A percentile compares a stretch with the other conserved stretches of the same genome.
Conservation (phyloP, 2,888 invertebrate genomes). For the Bhutanitis thaidina region DNA sequence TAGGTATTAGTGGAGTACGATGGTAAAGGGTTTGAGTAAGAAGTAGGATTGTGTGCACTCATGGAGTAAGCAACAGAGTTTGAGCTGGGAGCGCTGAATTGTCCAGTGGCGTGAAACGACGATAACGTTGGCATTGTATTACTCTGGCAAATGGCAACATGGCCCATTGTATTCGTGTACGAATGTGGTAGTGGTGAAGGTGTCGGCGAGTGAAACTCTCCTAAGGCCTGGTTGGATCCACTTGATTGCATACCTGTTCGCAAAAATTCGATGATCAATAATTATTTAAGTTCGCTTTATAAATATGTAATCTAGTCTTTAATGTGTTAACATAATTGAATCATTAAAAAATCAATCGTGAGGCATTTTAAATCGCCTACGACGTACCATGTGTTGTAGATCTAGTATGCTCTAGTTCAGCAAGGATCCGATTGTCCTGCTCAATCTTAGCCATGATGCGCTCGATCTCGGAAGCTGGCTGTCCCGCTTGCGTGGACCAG, state of each 20-base stretch:
- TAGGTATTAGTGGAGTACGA: conserved; percentile 69
- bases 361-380: neutral
- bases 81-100: conserved; percentile 69
- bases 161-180: conserved; percentile 68
- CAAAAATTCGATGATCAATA: conserved; percentile 22
- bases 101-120: conserved; percentile 67
- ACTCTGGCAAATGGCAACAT: conserved; percentile 79
- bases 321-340: too few relatives aligned
- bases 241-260: conserved; percentile 81
- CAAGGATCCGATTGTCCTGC: conserved; percentile 92
- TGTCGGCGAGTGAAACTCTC: conserved; percentile 83
- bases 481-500: conserved; percentile 62
- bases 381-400: conserved; percentile 82
- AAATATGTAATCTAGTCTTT: too few relatives aligned
- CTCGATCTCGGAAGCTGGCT: conserved; percentile 89
- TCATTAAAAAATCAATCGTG: too few relatives aligned
- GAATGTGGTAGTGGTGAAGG: conserved; percentile 79
- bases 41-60: conserved; percentile 72
- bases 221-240: conserved; percentile 84
- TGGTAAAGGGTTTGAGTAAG: conserved; percentile 75
- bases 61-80: conserved; percentile 74
- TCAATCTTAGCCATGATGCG: conserved; percentile 97
- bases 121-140: conserved; percentile 83
- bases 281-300: too few relatives aligned
- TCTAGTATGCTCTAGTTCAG: conserved; percentile 92